A percentile compares a stretch with the other conserved stretches of the same genome.
Conservation (phyloP, 2,888 invertebrate genomes). For the Gymnoscelis rufifasciata region DNA sequence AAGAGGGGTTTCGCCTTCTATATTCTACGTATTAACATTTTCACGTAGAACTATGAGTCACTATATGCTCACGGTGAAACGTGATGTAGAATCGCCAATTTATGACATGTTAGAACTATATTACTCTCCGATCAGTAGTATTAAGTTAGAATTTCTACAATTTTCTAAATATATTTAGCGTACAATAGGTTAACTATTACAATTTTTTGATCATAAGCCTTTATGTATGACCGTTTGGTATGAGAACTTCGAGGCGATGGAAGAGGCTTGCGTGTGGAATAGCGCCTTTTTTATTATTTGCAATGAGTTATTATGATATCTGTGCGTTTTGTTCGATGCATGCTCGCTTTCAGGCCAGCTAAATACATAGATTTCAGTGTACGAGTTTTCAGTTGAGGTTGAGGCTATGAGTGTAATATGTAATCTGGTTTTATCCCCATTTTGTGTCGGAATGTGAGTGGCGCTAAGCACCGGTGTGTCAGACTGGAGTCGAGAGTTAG, state of each 20-base stretch:
- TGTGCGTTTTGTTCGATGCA: conserved; percentile 31
- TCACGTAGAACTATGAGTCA: conserved; percentile 31
- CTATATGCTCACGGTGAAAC: conserved; percentile 44
- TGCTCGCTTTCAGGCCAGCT: too few relatives aligned
- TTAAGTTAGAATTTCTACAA: conserved; percentile 59
- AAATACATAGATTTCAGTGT: conserved; percentile 23
- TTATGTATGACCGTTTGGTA: conserved; percentile 36
- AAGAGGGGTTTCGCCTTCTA: conserved; percentile 17
- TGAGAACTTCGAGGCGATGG: conserved; percentile 30
- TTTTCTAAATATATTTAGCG: conserved; percentile 61
- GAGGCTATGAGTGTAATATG: conserved; percentile 43
- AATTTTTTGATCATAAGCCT: conserved; percentile 32
- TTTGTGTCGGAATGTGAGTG: conserved; percentile 43
- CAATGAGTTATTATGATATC: conserved; percentile 33
- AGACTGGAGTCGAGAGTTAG: conserved; percentile 25
- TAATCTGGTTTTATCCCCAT: conserved; percentile 40
- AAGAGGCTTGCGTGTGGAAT: conserved; percentile 35
- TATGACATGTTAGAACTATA: conserved; percentile 44
- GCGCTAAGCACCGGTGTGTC: conserved; percentile 38
- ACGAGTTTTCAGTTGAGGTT: conserved; percentile 32
- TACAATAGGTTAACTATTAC: conserved; percentile 62
- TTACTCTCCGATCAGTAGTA: conserved; percentile 53
- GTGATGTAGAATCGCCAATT: conserved; percentile 36
- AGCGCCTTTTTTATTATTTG: conserved; percentile 34
- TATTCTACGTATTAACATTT: conserved; percentile 13